phyloP scores from a whole-genome alignment of 2,888 invertebrate genomes.

The Drosophila merina region DNA sequence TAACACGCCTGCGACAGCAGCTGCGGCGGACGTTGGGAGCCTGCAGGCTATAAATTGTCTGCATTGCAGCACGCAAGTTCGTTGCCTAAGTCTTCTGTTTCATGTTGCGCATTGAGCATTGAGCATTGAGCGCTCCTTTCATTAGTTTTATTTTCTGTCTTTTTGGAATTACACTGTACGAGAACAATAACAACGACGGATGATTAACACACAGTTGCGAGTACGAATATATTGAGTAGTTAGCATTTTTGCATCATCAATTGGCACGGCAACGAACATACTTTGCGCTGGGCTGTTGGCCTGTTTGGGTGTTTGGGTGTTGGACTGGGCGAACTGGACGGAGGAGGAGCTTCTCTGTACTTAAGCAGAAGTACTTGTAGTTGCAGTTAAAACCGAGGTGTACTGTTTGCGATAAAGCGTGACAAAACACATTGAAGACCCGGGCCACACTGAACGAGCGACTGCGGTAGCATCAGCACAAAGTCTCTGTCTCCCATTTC shows the following conservation, averaged over 20 bases:
- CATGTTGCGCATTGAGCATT: conserved; percentile 33
- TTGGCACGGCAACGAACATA: conserved; percentile 63
- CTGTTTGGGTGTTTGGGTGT: conserved; percentile 8
- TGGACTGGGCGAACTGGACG: conserved; percentile 12
- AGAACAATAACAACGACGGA: conserved; percentile 32
- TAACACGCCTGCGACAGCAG: conserved; percentile 74
- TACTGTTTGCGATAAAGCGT: conserved; percentile 73
- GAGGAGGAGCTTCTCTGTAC: conserved; percentile 23
- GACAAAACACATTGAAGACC: conserved; percentile 84
- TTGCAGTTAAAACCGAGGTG: conserved; percentile 48
- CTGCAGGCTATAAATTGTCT: conserved; percentile 46
- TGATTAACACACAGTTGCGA: conserved; percentile 14
- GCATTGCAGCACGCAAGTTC: conserved; percentile 74
- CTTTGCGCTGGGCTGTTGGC: conserved; percentile 39
- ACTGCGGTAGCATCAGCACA: conserved; percentile 79
- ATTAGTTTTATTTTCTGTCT: conserved; percentile 22
- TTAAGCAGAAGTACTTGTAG: conserved; percentile 6
- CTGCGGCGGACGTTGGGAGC: conserved; percentile 27
- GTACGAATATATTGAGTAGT: conserved; percentile 14
- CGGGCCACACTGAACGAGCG: conserved; percentile 84
- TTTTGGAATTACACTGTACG: conserved; percentile 35
- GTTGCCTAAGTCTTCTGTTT: conserved; percentile 74
- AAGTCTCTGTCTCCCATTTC: conserved; percentile 73
- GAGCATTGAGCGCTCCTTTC: conserved; percentile 33
- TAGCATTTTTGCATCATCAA: conserved; percentile 41